Percentiles rank a stretch among this genome's conserved stretches.
These are phyloP conservation scores for Ditylenchus weischeri DNA, from an alignment of 2,888 invertebrate genomes.

Conservation along the genomic window DNA sequence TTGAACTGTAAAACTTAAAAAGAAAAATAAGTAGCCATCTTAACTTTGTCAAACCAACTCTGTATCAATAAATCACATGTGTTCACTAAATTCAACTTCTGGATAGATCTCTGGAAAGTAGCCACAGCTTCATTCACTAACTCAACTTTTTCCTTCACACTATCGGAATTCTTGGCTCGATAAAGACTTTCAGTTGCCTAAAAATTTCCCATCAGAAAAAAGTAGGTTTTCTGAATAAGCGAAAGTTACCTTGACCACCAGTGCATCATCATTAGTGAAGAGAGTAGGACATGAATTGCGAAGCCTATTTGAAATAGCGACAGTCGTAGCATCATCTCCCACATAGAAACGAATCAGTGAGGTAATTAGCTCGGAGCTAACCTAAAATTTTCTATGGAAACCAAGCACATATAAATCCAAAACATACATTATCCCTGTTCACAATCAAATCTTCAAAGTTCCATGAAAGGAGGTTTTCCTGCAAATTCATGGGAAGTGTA, in stretches of 20 bases:
- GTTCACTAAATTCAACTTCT: constrained; percentile 39
- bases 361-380: constrained; percentile 71
- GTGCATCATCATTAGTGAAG: constrained; percentile 90
- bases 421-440: constrained; percentile 14
- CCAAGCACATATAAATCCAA: too few species aligned
- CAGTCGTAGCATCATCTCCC: constrained; percentile 88
- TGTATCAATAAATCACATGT: constrained; percentile 35
- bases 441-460: constrained; percentile 40
- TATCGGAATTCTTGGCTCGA: constrained; percentile 28
- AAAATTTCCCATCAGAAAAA: background rate
- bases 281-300: constrained; percentile 87
- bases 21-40: constrained; percentile 10
- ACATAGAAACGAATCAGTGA: constrained; percentile 83
- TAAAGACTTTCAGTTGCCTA: constrained; percentile 41
- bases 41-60: constrained; percentile 1
- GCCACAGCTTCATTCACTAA: constrained; percentile 40
- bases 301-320: constrained; percentile 80
- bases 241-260: constrained; percentile 78
- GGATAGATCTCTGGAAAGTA: constrained; percentile 44
- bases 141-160: constrained; percentile 23
- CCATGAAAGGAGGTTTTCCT: constrained; percentile 15
- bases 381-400: constrained; percentile 39
- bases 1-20: constrained; percentile 73
- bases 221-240: background rate
- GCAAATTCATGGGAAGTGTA: constrained; percentile 48